Evolutionary conservation across 1,140 invertebrate species (phyloP).

Genomic region (Lucilia sericata): DNA sequence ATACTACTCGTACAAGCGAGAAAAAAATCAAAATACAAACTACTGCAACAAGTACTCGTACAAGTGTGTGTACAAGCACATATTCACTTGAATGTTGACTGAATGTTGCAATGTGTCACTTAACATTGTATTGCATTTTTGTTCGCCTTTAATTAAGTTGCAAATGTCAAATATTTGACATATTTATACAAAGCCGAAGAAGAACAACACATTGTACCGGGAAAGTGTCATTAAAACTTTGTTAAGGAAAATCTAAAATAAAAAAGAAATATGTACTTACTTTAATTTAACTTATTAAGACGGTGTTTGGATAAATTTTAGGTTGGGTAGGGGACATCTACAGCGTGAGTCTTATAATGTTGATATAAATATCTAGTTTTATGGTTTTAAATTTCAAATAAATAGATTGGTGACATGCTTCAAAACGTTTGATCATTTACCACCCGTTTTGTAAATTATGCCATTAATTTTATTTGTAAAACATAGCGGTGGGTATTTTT

Average conservation of each 20-base stretch:
- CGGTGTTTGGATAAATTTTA: neutral
- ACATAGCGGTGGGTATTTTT: slow-evolving; percentile 7
- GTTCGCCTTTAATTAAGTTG: slow-evolving; percentile 39
- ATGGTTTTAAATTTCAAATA: slow-evolving; percentile 40
- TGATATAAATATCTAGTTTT: neutral
- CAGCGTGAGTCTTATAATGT: neutral
- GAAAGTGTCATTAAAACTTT: neutral
- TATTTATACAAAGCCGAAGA: slow-evolving; percentile 13
- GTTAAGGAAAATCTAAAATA: neutral
- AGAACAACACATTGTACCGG: neutral
- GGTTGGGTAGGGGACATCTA: neutral
- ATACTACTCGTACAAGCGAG: too few species aligned
- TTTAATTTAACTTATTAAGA: neutral
- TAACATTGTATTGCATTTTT: slow-evolving; percentile 32
- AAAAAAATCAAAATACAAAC: too few species aligned
- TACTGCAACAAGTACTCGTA: neutral
- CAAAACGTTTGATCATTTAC: slow-evolving; percentile 36
- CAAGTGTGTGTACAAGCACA: neutral
- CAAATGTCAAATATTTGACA: slow-evolving; percentile 41
- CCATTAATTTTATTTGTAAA: slow-evolving; percentile 18
- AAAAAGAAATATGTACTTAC: neutral
- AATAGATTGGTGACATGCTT: slow-evolving; percentile 35
- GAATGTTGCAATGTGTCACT: slow-evolving; percentile 35
- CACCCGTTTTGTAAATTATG: slow-evolving; percentile 27
- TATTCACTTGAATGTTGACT: neutral